Evolutionary conservation across 2,113 vertebrate species (phyloP).

Genomic region (Dasyornis broadbenti): DNA sequence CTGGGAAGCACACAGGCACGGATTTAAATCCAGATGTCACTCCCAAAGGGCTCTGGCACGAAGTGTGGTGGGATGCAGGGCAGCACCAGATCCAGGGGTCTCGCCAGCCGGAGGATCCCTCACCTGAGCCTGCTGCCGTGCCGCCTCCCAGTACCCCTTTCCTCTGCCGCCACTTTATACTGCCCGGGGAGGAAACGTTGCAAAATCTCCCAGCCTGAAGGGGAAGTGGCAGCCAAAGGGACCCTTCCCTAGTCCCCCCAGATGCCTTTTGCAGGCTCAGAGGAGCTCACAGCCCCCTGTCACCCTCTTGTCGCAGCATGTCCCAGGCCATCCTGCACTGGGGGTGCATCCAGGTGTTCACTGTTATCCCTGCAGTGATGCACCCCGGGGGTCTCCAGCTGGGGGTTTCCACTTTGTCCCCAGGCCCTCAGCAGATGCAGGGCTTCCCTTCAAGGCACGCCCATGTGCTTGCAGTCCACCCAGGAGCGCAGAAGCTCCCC

Average conservation of each 20-base stretch:
- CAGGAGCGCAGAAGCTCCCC: accelerated
- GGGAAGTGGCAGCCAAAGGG: background rate
- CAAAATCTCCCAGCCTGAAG: background rate
- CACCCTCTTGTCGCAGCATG: no score
- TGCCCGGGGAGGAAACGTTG: slow-evolving; percentile 11
- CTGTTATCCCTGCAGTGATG: background rate
- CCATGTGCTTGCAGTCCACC: background rate
- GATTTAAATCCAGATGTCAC: background rate
- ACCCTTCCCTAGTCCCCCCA: background rate
- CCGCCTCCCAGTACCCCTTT: background rate
- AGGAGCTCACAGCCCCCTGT: accelerated
- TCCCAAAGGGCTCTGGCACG: accelerated
- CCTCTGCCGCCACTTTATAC: background rate
- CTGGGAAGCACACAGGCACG: accelerated
- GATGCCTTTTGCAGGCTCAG: accelerated
- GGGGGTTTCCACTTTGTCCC: background rate
- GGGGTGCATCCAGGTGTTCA: background rate
- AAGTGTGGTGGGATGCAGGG: background rate
- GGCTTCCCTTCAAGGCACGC: background rate
- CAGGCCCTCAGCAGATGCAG: accelerated
- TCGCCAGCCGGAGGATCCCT: accelerated
- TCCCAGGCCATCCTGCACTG: accelerated
- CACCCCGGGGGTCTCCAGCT: background rate
- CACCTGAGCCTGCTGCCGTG: background rate
- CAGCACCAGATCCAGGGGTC: background rate